Evolutionary conservation across 2,888 invertebrate genomes (phyloP).

Genomic region (Andricus curvator): DNA sequence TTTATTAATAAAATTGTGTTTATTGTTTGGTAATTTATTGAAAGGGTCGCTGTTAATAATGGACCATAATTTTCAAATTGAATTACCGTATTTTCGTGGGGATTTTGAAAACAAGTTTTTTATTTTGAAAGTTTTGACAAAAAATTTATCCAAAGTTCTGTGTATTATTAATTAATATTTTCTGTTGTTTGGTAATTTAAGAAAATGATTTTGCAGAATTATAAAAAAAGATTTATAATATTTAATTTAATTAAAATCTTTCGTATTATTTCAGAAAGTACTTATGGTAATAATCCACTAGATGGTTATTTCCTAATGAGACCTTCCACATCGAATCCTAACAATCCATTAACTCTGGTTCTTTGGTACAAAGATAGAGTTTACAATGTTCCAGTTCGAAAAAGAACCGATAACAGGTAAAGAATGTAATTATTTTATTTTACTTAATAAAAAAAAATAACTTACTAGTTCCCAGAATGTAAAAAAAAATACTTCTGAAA

Average conservation of each 20-base stretch:
- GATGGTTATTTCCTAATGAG: conserved; percentile 76
- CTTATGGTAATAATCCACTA: conserved; percentile 64
- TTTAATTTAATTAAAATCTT: neutral
- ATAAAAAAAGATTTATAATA: neutral
- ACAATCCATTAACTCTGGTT: conserved; percentile 76
- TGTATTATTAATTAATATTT: too few species aligned
- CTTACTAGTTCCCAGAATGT: neutral
- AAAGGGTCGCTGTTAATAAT: too few species aligned
- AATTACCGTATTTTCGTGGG: too few species aligned
- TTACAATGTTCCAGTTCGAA: conserved; percentile 76
- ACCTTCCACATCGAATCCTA: conserved; percentile 73
- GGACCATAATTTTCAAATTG: too few species aligned
- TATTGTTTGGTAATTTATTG: too few species aligned
- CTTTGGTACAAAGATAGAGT: conserved; percentile 75
- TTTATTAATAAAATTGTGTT: too few species aligned
- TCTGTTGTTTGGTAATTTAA: too few species aligned
- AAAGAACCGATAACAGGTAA: conserved; percentile 74
- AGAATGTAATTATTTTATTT: too few species aligned
- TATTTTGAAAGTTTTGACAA: too few species aligned
- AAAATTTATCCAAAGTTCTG: too few species aligned
- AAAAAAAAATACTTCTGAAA: neutral
- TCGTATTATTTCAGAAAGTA: conserved; percentile 58
- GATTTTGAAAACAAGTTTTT: too few species aligned
- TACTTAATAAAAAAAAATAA: too few species aligned
- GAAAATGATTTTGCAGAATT: neutral